phyloP scores from a whole-genome alignment of 2,888 invertebrate genomes.

The Himalopsyche kuldschensis region DNA sequence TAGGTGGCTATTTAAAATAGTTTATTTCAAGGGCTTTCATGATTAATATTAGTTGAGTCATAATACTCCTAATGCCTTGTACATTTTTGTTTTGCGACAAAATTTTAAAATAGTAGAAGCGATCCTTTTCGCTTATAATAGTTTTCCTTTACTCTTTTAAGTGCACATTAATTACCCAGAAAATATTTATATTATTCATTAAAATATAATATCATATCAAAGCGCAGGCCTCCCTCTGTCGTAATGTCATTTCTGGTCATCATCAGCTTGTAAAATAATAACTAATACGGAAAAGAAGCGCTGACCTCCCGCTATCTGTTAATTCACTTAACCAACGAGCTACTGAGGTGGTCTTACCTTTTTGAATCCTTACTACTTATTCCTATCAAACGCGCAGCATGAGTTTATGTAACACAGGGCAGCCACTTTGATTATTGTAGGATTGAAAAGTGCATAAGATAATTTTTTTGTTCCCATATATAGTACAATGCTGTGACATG shows the following conservation, averaged over 20 bases:
- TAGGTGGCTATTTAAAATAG: too few relatives aligned
- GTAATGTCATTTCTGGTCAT: background rate
- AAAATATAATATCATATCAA: background rate
- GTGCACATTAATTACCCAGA: background rate
- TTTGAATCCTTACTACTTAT: background rate
- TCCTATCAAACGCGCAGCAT: background rate
- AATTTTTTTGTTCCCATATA: too few relatives aligned
- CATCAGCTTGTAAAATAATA: background rate
- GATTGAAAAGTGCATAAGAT: background rate
- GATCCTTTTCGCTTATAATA: background rate
- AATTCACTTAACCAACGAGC: background rate
- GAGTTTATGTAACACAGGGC: background rate
- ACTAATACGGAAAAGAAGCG: background rate
- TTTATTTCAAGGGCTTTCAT: too few relatives aligned
- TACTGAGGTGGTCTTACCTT: conserved; percentile 17
- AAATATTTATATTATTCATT: background rate
- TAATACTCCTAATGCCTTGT: too few relatives aligned
- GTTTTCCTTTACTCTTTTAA: background rate
- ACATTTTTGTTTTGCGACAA: too few relatives aligned
- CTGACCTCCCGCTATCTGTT: background rate
- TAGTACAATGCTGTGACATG: too few relatives aligned
- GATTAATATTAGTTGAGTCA: too few relatives aligned
- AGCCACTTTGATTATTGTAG: background rate
- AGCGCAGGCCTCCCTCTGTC: background rate
- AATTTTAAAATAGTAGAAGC: too few relatives aligned